Evolutionary conservation across 1,140 invertebrate species (phyloP).

Genomic region (Bombus fervidus): DNA sequence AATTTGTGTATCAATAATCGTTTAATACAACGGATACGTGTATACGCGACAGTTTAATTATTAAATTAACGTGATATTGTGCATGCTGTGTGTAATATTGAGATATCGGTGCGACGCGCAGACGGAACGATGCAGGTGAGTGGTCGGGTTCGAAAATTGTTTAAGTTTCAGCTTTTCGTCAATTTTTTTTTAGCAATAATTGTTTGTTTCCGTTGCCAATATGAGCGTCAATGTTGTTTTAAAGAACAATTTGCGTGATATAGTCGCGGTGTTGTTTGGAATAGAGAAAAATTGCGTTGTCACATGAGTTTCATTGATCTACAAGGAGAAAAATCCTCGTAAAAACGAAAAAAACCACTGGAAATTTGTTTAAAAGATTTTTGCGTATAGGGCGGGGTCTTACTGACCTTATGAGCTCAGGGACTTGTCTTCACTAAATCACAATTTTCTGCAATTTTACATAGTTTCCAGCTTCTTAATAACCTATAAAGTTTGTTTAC

Average conservation of each 20-base stretch:
- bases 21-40: slow-evolving; percentile 60
- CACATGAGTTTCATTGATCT: slow-evolving; percentile 66
- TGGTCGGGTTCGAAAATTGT: slow-evolving; percentile 69
- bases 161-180: slow-evolving; percentile 49
- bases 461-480: slow-evolving; percentile 68
- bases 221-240: slow-evolving; percentile 24
- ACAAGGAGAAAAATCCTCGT: slow-evolving; percentile 48
- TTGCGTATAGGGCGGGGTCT: slow-evolving; percentile 72
- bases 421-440: slow-evolving; percentile 54
- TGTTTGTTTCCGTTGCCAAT: slow-evolving; percentile 51
- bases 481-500: slow-evolving; percentile 85
- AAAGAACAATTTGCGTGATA: slow-evolving; percentile 47
- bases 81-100: slow-evolving; percentile 38
- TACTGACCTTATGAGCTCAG: slow-evolving; percentile 57
- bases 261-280: slow-evolving; percentile 77
- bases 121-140: slow-evolving; percentile 81
- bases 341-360: slow-evolving; percentile 67
- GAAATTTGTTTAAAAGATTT: slow-evolving; percentile 53
- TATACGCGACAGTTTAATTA: slow-evolving; percentile 50
- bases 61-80: slow-evolving; percentile 54
- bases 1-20: slow-evolving; percentile 49
- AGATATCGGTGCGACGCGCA: slow-evolving; percentile 77
- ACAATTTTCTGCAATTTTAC: slow-evolving; percentile 70
- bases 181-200: slow-evolving; percentile 48
- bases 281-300: slow-evolving; percentile 72